These are phyloP conservation scores for Melipona beecheii DNA, from an alignment of 2,888 invertebrate species.

Conservation along the genomic window DNA sequence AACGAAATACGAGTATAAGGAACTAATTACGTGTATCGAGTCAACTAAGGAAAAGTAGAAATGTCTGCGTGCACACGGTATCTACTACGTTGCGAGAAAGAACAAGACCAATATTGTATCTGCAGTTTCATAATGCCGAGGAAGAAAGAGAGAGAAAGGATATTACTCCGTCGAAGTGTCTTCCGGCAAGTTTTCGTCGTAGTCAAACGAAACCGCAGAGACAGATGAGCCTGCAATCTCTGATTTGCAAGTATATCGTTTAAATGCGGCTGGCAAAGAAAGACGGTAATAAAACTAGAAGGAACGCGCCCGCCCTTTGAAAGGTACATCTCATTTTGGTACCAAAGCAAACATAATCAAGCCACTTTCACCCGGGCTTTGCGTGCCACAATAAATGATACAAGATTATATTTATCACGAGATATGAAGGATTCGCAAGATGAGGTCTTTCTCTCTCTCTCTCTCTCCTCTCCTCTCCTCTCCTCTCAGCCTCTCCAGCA, in stretches of 20 bases:
- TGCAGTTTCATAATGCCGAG: neutral
- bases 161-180: neutral
- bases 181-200: neutral
- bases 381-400: conserved; percentile 71
- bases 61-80: neutral
- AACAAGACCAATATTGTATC: neutral
- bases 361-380: conserved; percentile 55
- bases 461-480: neutral
- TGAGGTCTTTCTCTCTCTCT: conserved; percentile 31
- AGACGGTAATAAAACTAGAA: conserved; percentile 40
- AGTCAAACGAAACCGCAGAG: neutral
- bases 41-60: neutral
- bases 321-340: conserved; percentile 64
- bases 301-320: conserved; percentile 34
- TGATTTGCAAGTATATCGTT: conserved; percentile 37
- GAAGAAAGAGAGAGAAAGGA: neutral
- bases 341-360: conserved; percentile 70
- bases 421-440: conserved; percentile 70
- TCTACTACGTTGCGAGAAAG: too few relatives aligned
- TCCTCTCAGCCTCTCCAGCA: conserved; percentile 14
- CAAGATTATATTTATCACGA: conserved; percentile 70
- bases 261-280: conserved; percentile 12
- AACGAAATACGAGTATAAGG: neutral
- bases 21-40: neutral
- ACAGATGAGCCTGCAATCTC: neutral